Evolutionary conservation across 2,113 vertebrate genomes (phyloP).

Genomic region (Zosterops japonicus): DNA sequence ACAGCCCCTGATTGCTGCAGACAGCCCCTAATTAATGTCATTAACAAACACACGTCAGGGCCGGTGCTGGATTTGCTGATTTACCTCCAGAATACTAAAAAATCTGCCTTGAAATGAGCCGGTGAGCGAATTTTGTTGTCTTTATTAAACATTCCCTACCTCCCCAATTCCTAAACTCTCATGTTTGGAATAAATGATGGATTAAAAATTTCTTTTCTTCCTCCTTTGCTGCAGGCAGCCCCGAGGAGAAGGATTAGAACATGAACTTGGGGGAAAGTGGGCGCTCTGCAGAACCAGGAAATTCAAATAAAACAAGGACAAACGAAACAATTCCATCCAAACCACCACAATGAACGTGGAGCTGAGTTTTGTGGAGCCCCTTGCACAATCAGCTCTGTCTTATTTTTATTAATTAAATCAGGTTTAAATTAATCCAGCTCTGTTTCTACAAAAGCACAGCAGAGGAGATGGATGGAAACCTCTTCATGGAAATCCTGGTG

Average conservation of each 20-base stretch:
- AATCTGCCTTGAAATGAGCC: constrained; percentile 54
- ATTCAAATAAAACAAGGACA: background rate
- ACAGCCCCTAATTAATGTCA: constrained; percentile 95
- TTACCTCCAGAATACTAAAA: constrained; percentile 76
- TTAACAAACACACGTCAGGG: constrained; percentile 92
- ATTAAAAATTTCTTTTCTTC: constrained; percentile 36
- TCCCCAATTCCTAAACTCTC: background rate
- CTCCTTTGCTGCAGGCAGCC: background rate
- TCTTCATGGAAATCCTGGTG: background rate
- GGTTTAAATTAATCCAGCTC: constrained; percentile 48
- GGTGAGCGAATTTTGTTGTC: constrained; percentile 73
- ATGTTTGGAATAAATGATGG: constrained; percentile 45
- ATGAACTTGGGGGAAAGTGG: constrained; percentile 41
- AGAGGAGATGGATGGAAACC: background rate
- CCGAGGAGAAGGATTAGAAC: constrained; percentile 41
- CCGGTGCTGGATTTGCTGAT: constrained; percentile 71
- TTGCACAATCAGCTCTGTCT: background rate
- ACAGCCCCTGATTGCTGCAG: constrained; percentile 87
- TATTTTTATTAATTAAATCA: constrained; percentile 56
- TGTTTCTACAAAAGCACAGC: background rate
- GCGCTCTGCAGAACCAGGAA: constrained; percentile 65
- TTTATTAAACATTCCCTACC: constrained; percentile 62
- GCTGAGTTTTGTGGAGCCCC: constrained; percentile 19
- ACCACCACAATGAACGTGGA: constrained; percentile 49
- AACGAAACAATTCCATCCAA: constrained; percentile 69